phyloP scores from a whole-genome alignment of 1,140 invertebrate genomes.

The Thaumetopoea pityocampa region DNA sequence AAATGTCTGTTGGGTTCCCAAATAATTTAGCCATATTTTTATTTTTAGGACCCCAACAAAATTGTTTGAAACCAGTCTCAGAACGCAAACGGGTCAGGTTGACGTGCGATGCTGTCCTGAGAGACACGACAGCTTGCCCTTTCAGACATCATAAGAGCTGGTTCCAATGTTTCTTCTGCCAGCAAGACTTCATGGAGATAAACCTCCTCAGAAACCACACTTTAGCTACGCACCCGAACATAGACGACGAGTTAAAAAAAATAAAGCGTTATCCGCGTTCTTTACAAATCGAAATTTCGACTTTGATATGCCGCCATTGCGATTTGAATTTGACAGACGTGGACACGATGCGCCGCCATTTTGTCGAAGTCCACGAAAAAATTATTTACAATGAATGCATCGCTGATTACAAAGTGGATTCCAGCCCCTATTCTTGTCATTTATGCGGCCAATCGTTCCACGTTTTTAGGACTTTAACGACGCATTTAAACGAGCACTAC shows the following conservation, averaged over 20 bases:
- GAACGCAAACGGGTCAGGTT: constrained; percentile 48
- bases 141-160: constrained; percentile 64
- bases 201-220: constrained; percentile 39
- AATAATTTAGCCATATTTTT: neutral
- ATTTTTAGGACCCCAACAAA: constrained; percentile 8
- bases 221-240: constrained; percentile 27
- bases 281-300: constrained; percentile 61
- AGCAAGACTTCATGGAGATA: constrained; percentile 55
- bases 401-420: constrained; percentile 56
- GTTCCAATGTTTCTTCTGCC: constrained; percentile 64
- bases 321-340: constrained; percentile 47
- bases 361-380: constrained; percentile 42
- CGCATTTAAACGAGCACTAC: constrained; percentile 60
- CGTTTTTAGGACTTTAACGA: constrained; percentile 55
- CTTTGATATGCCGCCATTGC: constrained; percentile 52
- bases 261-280: constrained; percentile 58
- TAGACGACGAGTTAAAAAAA: constrained; percentile 51
- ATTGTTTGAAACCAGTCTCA: constrained; percentile 40
- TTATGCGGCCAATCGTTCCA: constrained; percentile 53
- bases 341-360: constrained; percentile 41
- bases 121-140: constrained; percentile 53
- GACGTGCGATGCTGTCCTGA: constrained; percentile 43
- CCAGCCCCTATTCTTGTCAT: constrained; percentile 51
- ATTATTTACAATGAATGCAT: constrained; percentile 57
- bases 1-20: no score